Percentiles rank a stretch among this genome's conserved stretches.
Evolutionary conservation across 2,113 vertebrate species (phyloP).

Genomic region (Cyprinodon tularosa): DNA sequence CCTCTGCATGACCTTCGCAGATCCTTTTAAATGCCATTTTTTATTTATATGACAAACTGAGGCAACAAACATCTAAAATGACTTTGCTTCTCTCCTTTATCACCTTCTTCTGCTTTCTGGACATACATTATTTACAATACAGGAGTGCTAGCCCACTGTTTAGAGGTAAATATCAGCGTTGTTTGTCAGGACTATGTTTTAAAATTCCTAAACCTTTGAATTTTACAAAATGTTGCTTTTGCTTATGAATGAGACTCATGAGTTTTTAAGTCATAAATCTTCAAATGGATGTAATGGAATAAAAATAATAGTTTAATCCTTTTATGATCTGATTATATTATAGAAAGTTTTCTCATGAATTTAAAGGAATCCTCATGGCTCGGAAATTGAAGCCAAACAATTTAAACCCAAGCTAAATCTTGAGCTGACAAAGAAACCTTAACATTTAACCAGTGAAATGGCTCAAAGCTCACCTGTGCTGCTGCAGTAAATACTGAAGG

Average conservation of each 20-base stretch:
- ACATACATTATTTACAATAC: conserved; percentile 11
- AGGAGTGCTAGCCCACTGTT: background rate
- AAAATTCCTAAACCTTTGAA: conserved; percentile 10
- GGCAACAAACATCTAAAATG: conserved; percentile 3
- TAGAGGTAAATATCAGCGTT: background rate
- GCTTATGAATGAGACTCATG: background rate
- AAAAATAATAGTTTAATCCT: background rate
- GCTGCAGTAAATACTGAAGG: conserved; percentile 79
- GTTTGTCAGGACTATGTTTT: background rate
- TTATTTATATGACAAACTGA: conserved; percentile 17
- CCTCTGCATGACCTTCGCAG: background rate
- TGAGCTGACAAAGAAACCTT: background rate
- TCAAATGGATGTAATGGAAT: no score
- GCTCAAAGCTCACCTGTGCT: conserved; percentile 82
- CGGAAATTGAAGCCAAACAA: no score
- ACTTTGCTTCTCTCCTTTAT: conserved; percentile 6
- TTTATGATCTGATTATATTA: background rate
- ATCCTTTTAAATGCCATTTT: conserved; percentile 11
- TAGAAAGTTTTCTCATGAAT: background rate
- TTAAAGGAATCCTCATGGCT: background rate
- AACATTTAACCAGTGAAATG: background rate
- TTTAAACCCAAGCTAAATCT: background rate
- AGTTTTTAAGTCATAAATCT: background rate
- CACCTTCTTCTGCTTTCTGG: conserved; percentile 9
- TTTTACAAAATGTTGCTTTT: background rate